Conservation (phyloP, 2,113 vertebrate genomes). For the Menidia beryllina region DNA sequence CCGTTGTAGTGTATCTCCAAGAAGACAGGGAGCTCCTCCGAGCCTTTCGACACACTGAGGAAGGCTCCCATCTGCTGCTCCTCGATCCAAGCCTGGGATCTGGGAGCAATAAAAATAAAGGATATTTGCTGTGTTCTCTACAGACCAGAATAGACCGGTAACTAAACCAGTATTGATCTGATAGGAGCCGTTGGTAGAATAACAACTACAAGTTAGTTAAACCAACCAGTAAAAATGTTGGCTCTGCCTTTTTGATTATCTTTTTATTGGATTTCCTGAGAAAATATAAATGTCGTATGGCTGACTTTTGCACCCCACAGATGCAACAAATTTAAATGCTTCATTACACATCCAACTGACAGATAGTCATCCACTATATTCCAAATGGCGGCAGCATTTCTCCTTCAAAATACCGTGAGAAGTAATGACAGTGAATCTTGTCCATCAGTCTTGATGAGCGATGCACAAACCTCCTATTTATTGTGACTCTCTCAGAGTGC, state of each 20-base stretch:
- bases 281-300: too few species aligned
- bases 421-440: background rate
- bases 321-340: too few species aligned
- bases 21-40: constrained; percentile 94
- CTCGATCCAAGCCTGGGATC: constrained; percentile 90
- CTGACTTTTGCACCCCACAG: too few species aligned
- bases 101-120: constrained; percentile 67
- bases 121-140: too few species aligned
- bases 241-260: too few species aligned
- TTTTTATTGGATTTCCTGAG: too few species aligned
- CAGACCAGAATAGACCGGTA: too few species aligned
- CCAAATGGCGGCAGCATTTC: background rate
- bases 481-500: constrained; percentile 80
- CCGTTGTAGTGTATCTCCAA: constrained; percentile 94
- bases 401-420: background rate
- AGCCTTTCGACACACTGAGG: constrained; percentile 94
- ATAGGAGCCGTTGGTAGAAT: too few species aligned
- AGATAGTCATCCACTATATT: background rate
- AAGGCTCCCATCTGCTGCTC: constrained; percentile 94
- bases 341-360: background rate
- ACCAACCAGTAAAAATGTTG: too few species aligned
- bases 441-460: background rate
- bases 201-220: too few species aligned
- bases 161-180: too few species aligned
- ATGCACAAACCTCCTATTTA: constrained; percentile 87